These are phyloP conservation scores for Aleiodes sp. DNA, from an alignment of 1,140 invertebrate genomes.

Conservation along the genomic window DNA sequence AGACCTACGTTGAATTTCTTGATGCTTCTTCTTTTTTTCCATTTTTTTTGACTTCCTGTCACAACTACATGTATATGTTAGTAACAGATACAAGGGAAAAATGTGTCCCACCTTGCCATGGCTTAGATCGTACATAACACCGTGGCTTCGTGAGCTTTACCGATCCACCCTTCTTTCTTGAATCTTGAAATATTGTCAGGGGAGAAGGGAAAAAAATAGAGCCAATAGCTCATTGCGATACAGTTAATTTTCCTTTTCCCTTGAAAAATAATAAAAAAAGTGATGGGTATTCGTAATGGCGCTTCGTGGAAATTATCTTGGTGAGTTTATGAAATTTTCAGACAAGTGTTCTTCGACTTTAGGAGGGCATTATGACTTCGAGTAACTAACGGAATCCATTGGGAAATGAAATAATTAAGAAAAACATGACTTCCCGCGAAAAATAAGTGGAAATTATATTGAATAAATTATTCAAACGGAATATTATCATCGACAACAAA, in stretches of 20 bases:
- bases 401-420: neutral
- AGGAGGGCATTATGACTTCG: neutral
- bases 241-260: neutral
- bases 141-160: conserved; percentile 4
- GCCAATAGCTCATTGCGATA: neutral
- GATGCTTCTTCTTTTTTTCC: neutral
- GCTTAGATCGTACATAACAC: conserved; percentile 4
- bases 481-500: too few relatives aligned
- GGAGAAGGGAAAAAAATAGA: neutral
- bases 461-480: neutral
- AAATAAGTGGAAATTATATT: neutral
- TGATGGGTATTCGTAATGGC: neutral
- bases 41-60: too few relatives aligned
- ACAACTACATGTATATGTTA: too few relatives aligned
- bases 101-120: neutral
- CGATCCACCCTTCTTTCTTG: neutral
- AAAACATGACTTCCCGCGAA: too few relatives aligned
- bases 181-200: neutral
- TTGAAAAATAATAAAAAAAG: neutral
- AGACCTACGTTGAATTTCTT: neutral
- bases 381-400: neutral
- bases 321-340: neutral
- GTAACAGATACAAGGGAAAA: too few relatives aligned
- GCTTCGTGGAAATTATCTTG: neutral
- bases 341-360: too few relatives aligned